Evolutionary conservation across 2,797 vertebrate genomes (phyloP).

Genomic region (Bradypodion pumilum): DNA sequence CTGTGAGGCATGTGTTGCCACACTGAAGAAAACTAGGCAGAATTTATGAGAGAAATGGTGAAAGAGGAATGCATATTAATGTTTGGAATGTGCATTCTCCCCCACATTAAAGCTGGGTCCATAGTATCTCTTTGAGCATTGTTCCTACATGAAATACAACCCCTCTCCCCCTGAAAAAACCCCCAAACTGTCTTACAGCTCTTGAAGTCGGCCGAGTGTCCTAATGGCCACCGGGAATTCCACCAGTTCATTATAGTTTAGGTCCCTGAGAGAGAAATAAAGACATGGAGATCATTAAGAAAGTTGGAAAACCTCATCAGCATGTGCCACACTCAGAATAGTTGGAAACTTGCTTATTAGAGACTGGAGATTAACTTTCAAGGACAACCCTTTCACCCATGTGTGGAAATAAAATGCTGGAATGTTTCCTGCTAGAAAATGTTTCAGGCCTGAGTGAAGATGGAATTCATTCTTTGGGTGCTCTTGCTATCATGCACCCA

Average conservation of each 20-base stretch:
- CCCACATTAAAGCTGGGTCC: not conserved
- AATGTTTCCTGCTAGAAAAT: slow-evolving; percentile 17
- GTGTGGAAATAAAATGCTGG: slow-evolving; percentile 53
- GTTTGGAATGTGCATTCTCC: not conserved
- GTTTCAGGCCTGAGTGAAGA: not conserved
- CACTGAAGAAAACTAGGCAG: not conserved
- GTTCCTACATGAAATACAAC: slow-evolving; percentile 41
- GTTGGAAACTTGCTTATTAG: slow-evolving; percentile 51
- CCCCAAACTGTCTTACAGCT: slow-evolving; percentile 93
- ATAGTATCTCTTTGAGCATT: not conserved
- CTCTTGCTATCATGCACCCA: not conserved
- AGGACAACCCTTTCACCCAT: slow-evolving; percentile 31
- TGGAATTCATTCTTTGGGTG: not conserved
- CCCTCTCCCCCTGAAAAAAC: too few relatives aligned
- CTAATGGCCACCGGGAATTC: slow-evolving; percentile 93
- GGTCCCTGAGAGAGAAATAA: slow-evolving; percentile 80
- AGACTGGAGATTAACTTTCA: slow-evolving; percentile 50
- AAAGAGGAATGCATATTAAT: slow-evolving; percentile 17
- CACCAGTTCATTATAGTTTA: slow-evolving; percentile 92
- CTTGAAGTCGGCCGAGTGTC: slow-evolving; percentile 91
- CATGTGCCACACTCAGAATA: slow-evolving; percentile 50
- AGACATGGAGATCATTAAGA: slow-evolving; percentile 48
- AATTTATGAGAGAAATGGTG: slow-evolving; percentile 17
- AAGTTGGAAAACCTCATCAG: slow-evolving; percentile 6
- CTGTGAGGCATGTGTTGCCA: slow-evolving; percentile 18